These are phyloP conservation scores for Drepana falcataria DNA, from an alignment of 2,888 invertebrate species.

Conservation along the genomic window DNA sequence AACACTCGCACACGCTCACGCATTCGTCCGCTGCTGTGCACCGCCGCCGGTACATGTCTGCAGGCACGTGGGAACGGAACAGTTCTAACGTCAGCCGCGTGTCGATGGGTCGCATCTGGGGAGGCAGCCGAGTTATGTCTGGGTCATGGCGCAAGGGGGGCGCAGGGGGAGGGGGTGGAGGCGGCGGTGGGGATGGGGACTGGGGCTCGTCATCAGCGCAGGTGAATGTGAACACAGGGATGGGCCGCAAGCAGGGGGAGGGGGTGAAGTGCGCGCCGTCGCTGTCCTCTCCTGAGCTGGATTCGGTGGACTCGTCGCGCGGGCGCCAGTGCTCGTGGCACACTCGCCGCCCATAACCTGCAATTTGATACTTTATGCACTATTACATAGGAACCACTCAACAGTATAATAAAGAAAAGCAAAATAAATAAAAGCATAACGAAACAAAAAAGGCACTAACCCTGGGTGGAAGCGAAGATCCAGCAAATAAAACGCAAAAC, in stretches of 20 bases:
- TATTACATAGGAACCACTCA: slow-evolving; percentile 10
- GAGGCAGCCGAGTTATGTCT: slow-evolving; percentile 57
- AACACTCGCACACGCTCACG: slow-evolving; percentile 68
- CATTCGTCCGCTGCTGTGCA: slow-evolving; percentile 64
- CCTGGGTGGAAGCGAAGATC: neutral
- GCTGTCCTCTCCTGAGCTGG: slow-evolving; percentile 66
- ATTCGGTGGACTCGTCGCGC: slow-evolving; percentile 61
- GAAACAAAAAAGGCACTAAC: slow-evolving; percentile 7
- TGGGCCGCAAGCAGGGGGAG: slow-evolving; percentile 31
- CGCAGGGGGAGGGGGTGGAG: slow-evolving; percentile 47
- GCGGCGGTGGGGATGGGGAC: slow-evolving; percentile 47
- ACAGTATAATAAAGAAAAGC: slow-evolving; percentile 12
- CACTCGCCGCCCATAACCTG: slow-evolving; percentile 60
- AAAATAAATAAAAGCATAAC: slow-evolving; percentile 8
- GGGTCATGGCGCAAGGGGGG: slow-evolving; percentile 46
- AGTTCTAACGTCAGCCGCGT: slow-evolving; percentile 60
- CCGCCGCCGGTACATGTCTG: slow-evolving; percentile 44
- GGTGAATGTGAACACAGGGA: slow-evolving; percentile 67
- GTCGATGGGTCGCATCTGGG: slow-evolving; percentile 64
- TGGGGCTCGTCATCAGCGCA: slow-evolving; percentile 59
- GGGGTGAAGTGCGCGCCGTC: slow-evolving; percentile 45
- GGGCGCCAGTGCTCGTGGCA: slow-evolving; percentile 48
- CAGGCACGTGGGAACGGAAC: slow-evolving; percentile 40
- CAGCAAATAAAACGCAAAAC: neutral
- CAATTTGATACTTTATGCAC: slow-evolving; percentile 37